Evolutionary conservation across 1,140 invertebrate species (phyloP).

Genomic region (Apocrypta bakeri): DNA sequence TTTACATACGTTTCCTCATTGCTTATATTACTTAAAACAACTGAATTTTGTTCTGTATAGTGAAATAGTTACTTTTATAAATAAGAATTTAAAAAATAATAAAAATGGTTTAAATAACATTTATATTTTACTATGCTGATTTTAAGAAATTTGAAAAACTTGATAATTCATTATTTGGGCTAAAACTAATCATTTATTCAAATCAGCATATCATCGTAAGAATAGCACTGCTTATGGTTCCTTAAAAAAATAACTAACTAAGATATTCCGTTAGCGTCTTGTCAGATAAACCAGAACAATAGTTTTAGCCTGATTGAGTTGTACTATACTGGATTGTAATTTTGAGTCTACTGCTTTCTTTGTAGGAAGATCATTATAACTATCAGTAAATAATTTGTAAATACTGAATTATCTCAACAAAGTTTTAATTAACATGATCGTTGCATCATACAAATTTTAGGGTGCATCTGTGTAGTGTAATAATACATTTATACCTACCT

Average conservation of each 20-base stretch:
- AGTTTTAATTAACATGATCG: slow-evolving; percentile 45
- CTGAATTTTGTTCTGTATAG: slow-evolving; percentile 48
- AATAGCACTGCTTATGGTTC: slow-evolving; percentile 29
- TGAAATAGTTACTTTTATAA: slow-evolving; percentile 50
- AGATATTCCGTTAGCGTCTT: slow-evolving; percentile 12
- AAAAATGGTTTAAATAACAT: slow-evolving; percentile 39
- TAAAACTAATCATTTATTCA: slow-evolving; percentile 21
- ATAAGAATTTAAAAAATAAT: slow-evolving; percentile 43
- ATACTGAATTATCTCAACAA: slow-evolving; percentile 45
- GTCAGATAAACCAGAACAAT: slow-evolving; percentile 31
- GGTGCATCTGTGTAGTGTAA: slow-evolving; percentile 46
- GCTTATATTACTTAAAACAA: slow-evolving; percentile 47
- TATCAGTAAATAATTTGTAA: slow-evolving; percentile 50
- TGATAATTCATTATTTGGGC: background rate
- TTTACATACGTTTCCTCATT: slow-evolving; percentile 48
- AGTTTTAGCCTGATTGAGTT: slow-evolving; percentile 37
- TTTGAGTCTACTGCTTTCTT: slow-evolving; percentile 40
- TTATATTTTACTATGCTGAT: slow-evolving; percentile 36
- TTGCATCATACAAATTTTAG: slow-evolving; percentile 47
- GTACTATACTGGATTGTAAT: slow-evolving; percentile 46
- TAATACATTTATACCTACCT: slow-evolving; percentile 46
- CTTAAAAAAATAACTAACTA: slow-evolving; percentile 24
- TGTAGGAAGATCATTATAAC: slow-evolving; percentile 37
- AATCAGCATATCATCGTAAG: slow-evolving; percentile 32
- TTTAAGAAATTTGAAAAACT: slow-evolving; percentile 35